Base-by-base conservation (phyloP, 1,140 invertebrate species). In the Bombus pyrosoma region DNA sequence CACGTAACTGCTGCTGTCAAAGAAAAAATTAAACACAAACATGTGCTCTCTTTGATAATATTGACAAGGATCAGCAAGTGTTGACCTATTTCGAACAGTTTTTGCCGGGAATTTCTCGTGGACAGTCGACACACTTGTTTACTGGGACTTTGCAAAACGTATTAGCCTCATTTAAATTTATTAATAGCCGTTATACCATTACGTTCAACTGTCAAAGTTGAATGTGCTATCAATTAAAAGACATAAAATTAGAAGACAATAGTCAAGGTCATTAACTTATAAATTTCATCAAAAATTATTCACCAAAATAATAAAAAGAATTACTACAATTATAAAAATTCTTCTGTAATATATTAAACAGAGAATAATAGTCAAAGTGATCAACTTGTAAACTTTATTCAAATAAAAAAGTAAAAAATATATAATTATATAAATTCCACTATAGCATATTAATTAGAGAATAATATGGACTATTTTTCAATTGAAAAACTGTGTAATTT, bases 1-100 rank as follows among this genome's bases (percentile, higher is more conserved):
- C 72, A 47, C 72, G 73, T 66, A 74, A 66, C 37, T 53, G 28
- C 37, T 53, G 28, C 10, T 57, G 64, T 43, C 13, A 68, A 66
- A 34, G 12, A 41, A 74, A 81, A 75, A 69, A 39, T n/a, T n/a
- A 39, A 81, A 57, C 34, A 34, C 32, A 59, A 59, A 71, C 76
- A 69, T n/a, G 18, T 22, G 32, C 25, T 68, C 53, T 41, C 39
- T 59, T 41, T 78, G 37, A 78, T 71, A 78, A 41, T 32, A 78
- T 53, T 37, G 76, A 79, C 47, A 66, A 22, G 28, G 15, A 32
- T 66, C 53, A 22, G 25, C n/a, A 79, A 57, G 15, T 43, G 22
- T 62, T 18, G 34, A 13, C n/a, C 39, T 25, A 9, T 57, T 25
- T 34, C 43, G 18, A n/a, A 34, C 34, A 77, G 74, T 77, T 34